A percentile compares a stretch with the other conserved stretches of the same genome.
Evolutionary conservation across 2,113 vertebrate species (phyloP).

Genomic region (Hippocampus barbouri): DNA sequence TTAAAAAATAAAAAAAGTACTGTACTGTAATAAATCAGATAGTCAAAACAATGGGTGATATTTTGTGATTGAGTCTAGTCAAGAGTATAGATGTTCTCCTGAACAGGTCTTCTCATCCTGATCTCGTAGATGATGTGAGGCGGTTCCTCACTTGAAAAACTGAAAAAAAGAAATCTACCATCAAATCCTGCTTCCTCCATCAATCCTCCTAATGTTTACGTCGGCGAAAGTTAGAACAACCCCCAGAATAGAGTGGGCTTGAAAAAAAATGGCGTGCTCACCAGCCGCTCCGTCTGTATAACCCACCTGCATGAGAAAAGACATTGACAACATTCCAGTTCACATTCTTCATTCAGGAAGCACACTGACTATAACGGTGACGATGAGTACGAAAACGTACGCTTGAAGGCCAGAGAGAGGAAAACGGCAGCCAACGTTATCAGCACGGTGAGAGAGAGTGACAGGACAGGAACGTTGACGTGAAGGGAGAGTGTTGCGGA

Average conservation of each 20-base stretch:
- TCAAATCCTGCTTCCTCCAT: background rate
- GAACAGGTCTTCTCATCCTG: constrained; percentile 65
- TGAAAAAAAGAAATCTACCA: constrained; percentile 30
- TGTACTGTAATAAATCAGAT: background rate
- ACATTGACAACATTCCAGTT: background rate
- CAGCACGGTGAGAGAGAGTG: constrained; percentile 64
- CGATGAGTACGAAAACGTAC: constrained; percentile 33
- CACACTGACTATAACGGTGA: background rate
- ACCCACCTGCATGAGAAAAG: constrained; percentile 46
- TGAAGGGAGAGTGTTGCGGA: constrained; percentile 61
- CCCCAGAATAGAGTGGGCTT: background rate
- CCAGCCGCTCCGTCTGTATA: constrained; percentile 58
- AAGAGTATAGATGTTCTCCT: constrained; percentile 76
- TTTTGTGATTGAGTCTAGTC: constrained; percentile 30
- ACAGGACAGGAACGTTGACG: constrained; percentile 68
- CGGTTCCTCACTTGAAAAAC: constrained; percentile 69
- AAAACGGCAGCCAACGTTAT: constrained; percentile 47
- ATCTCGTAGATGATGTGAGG: constrained; percentile 76
- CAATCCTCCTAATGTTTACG: background rate
- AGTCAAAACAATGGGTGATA: background rate
- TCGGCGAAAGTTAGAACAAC: background rate
- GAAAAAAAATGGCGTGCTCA: constrained; percentile 38
- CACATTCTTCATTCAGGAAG: background rate
- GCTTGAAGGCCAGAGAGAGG: constrained; percentile 63
- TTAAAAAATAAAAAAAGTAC: background rate